Evolutionary conservation across 2,888 invertebrate species (phyloP).

Genomic region (Eustalomyia histrio): DNA sequence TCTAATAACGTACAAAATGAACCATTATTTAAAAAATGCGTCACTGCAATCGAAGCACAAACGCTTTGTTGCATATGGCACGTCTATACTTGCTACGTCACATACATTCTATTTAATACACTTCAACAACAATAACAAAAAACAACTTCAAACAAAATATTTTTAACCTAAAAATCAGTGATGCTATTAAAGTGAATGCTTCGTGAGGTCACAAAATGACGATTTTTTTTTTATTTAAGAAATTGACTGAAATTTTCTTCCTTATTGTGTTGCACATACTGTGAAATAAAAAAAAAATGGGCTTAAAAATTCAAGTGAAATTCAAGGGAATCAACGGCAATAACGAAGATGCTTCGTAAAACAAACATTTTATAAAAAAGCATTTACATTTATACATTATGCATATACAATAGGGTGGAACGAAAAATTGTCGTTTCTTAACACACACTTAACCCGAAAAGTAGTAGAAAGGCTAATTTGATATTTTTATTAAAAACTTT

Average conservation of each 20-base stretch:
- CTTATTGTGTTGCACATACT: conserved; percentile 22
- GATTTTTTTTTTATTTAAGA: conserved; percentile 51
- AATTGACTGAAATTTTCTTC: conserved; percentile 55
- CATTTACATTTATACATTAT: neutral
- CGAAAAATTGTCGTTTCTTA: too few species aligned
- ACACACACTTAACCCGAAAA: too few species aligned
- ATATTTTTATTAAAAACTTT: too few species aligned
- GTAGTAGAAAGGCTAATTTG: too few species aligned
- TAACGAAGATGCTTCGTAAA: conserved; percentile 61
- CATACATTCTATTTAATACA: conserved; percentile 4
- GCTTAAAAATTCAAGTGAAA: conserved; percentile 44
- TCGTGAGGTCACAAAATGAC: conserved; percentile 63
- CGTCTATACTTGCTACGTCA: conserved; percentile 40
- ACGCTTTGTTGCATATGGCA: neutral
- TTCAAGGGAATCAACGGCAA: conserved; percentile 48
- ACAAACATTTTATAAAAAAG: conserved; percentile 47
- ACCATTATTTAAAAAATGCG: conserved; percentile 46
- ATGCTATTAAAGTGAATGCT: conserved; percentile 56
- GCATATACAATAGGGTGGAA: neutral
- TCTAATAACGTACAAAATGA: conserved; percentile 42
- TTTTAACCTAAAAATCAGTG: conserved; percentile 61
- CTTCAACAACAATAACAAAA: conserved; percentile 19
- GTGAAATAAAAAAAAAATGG: conserved; percentile 16
- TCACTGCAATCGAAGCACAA: conserved; percentile 51
- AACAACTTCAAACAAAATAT: conserved; percentile 2